Base-by-base conservation (phyloP, 35 echinoderm and acorn worm species). In the Holothuria glaberrima region DNA sequence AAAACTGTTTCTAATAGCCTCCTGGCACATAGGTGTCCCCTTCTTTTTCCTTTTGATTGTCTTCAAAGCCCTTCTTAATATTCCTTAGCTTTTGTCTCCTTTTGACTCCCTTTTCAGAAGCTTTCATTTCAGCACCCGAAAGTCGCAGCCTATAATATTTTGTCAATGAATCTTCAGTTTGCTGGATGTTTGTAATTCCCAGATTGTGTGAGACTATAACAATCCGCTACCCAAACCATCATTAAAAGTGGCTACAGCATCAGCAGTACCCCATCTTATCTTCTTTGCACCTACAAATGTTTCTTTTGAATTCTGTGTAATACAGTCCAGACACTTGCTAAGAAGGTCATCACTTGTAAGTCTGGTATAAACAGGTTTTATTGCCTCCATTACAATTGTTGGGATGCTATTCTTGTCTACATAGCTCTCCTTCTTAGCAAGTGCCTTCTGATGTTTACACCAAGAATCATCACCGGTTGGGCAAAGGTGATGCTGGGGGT, bases 361-460 rank as follows among this genome's bases (percentile, higher is more conserved):
- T 31, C 72, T 31, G 3, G 21, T 21, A 38, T 30, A 76, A 17
- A 76, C 36, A 76, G 72, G 72, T 76, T 76, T 76, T 34, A 76
- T 35, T 76, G 72, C 72, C 72, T 76, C 72, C 72, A 76, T 76
- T 35, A 76, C 72, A 76, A 17, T 26, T 30, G 32, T 31, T 30
- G 72, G 72, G 7, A 76, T 24, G 72, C 32, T 76, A 5, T 33
- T 24, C 72, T 76, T 76, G 31, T 38, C 12, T 48, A n/a, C 32
- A 33, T 35, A 76, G 3, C 18, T 33, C 33, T 44, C 31, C 21
- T 30, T n/a, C 32, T 10, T 76, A 35, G 31, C 28, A 30, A 48
- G 68, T 30, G 68, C 69, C 46, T 71, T 59, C 28, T 75, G 26
- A 28, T 52, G 76, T 44, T 75, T 75, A 89, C 87, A 89, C 87